Evolutionary conservation across 2,113 vertebrate genomes (phyloP).

Genomic region (Crotalus horridus): DNA sequence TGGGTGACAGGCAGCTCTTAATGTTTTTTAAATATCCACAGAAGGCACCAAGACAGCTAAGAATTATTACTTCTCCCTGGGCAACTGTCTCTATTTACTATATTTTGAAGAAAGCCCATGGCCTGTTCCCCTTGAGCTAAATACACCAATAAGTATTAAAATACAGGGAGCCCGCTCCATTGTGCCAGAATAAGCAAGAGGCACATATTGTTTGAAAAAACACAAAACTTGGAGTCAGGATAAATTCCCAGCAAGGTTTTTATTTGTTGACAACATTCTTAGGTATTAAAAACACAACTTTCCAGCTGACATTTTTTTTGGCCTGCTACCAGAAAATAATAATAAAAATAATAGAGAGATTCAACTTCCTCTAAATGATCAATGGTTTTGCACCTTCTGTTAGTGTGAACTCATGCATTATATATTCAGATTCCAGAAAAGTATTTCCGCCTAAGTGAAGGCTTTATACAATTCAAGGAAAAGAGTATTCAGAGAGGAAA

Average conservation of each 20-base stretch:
- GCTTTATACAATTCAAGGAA: neutral
- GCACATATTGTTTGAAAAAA: conserved; percentile 6
- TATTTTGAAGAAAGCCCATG: neutral
- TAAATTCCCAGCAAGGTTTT: conserved; percentile 14
- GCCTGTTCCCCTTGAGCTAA: neutral
- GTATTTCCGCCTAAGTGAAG: neutral
- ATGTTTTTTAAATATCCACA: neutral
- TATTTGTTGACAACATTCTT: conserved; percentile 16
- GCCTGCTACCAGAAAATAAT: neutral
- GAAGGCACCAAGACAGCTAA: neutral
- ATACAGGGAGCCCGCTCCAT: neutral
- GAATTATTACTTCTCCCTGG: neutral
- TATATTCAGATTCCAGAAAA: neutral
- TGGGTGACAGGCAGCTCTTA: neutral
- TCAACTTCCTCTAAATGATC: neutral
- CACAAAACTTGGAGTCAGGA: neutral
- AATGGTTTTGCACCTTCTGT: neutral
- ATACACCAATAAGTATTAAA: neutral
- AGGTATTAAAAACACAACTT: neutral
- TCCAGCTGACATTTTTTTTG: neutral
- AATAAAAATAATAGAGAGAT: neutral
- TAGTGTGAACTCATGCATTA: neutral
- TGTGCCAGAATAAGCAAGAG: conserved; percentile 16
- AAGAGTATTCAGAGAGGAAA: neutral
- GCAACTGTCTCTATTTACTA: neutral